Percentiles rank a stretch among this genome's conserved stretches.
These are phyloP conservation scores for Plemyria rubiginata DNA, from an alignment of 2,888 invertebrate species.

Conservation along the genomic window DNA sequence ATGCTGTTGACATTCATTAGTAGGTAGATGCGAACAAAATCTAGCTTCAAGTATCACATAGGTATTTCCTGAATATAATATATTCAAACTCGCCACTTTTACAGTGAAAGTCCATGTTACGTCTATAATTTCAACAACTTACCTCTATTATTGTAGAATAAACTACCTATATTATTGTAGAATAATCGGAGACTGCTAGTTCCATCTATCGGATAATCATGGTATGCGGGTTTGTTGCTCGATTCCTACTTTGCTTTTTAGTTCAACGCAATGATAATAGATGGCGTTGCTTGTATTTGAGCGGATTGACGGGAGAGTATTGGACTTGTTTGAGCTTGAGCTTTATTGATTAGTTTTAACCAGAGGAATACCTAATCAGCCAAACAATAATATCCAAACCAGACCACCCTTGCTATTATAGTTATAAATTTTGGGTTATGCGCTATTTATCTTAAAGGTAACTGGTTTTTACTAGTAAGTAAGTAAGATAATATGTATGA, in stretches of 20 bases:
- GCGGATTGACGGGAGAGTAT: neutral
- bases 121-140: conserved; percentile 4
- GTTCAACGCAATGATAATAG: conserved; percentile 28
- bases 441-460: too few species aligned
- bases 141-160: neutral
- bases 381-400: too few species aligned
- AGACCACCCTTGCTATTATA: too few species aligned
- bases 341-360: too few species aligned
- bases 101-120: conserved; percentile 33
- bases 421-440: too few species aligned
- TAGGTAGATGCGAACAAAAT: neutral
- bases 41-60: neutral
- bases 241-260: conserved; percentile 13
- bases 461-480: too few species aligned
- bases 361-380: too few species aligned
- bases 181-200: conserved; percentile 21
- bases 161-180: neutral
- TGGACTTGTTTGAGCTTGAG: neutral
- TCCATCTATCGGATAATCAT: conserved; percentile 33
- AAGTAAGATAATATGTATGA: neutral
- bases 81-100: conserved; percentile 12
- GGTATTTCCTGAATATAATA: conserved; percentile 9
- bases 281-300: conserved; percentile 27
- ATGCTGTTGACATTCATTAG: too few species aligned
- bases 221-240: neutral